Percentiles rank a stretch among this genome's conserved stretches.
Evolutionary conservation across 2,888 invertebrate genomes (phyloP).

Genomic region (Rotaria socialis): DNA sequence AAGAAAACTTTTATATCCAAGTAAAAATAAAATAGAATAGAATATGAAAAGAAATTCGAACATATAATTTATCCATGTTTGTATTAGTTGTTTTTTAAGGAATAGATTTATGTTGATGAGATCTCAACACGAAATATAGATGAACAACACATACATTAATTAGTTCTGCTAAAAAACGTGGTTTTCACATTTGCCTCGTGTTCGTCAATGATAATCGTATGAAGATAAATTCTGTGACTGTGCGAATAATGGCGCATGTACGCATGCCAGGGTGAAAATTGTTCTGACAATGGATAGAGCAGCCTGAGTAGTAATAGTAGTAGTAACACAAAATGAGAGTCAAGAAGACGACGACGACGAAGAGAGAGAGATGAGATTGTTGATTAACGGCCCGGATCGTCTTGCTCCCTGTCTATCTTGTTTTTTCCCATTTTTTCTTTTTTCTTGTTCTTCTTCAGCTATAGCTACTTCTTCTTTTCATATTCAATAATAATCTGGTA

Average conservation of each 20-base stretch:
- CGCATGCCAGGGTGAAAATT: neutral
- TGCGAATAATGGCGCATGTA: neutral
- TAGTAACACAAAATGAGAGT: neutral
- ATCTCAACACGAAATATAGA: neutral
- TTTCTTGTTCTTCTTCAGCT: neutral
- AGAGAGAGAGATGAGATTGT: conserved; percentile 3
- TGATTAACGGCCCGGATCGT: neutral
- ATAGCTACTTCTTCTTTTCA: neutral
- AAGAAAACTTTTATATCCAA: too few species aligned
- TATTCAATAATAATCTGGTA: conserved; percentile 17
- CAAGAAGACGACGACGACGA: neutral
- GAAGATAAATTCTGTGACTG: neutral
- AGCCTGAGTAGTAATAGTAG: neutral
- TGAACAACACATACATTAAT: neutral
- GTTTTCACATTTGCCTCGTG: neutral
- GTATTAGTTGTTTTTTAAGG: neutral
- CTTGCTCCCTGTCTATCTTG: neutral
- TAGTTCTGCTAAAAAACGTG: neutral
- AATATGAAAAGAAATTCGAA: neutral
- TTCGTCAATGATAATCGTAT: neutral
- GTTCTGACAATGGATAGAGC: conserved; percentile 8
- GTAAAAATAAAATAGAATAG: neutral
- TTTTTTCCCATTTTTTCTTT: neutral
- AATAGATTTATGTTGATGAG: neutral
- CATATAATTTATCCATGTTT: neutral